Evolutionary conservation across 2,888 invertebrate genomes (phyloP), one percentile per base, ranked within the genome.

Genomic region (Agriopis aurantiaria): DNA sequence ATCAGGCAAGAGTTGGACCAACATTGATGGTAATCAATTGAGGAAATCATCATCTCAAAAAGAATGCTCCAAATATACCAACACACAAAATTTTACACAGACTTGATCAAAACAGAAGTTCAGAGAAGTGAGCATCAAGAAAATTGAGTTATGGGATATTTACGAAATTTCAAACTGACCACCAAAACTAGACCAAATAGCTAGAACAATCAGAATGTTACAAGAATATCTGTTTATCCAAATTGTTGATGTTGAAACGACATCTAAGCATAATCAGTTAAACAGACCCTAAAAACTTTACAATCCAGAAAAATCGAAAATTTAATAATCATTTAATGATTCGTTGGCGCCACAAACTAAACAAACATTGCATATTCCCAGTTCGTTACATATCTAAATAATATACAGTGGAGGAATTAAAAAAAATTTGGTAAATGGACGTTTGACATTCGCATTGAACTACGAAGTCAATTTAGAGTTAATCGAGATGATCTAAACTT

Each of bases 351-450:
- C 51, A 57, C 17, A 43, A n/a, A 23, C 75, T 79, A 81, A 78
- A 80, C 78, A 33, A 23, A 84, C 82, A 86, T 86, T 86, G 88
- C 88, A 85, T 80, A 83, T 82, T 85, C 85, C 85, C 87, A 84
- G 80, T 78, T 80, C 80, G n/a, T 49, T 82, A 80, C 82, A 85
- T 69, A 82, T 84, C 85, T 88, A 89, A 86, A 86, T 85, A 86
- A 89, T 91, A 92, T 91, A 93, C 92, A 93, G 92, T 89, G 88
- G 92, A 93, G 93, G 92, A 93, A 93, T 90, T 85, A 75, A 78
- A 79, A 83, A 89, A 86, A 90, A 86, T n/a, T n/a, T 84, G 83
- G 82, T 90, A 89, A 90, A 90, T 92, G 92, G 92, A 92, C 92
- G 90, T 89, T 88, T 88, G 85, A 80, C 79, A 77, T 79, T 33